A percentile compares a stretch with the other conserved stretches of the same genome.
phyloP scores from a whole-genome alignment of 2,113 vertebrate genomes.

The Scomber japonicus region DNA sequence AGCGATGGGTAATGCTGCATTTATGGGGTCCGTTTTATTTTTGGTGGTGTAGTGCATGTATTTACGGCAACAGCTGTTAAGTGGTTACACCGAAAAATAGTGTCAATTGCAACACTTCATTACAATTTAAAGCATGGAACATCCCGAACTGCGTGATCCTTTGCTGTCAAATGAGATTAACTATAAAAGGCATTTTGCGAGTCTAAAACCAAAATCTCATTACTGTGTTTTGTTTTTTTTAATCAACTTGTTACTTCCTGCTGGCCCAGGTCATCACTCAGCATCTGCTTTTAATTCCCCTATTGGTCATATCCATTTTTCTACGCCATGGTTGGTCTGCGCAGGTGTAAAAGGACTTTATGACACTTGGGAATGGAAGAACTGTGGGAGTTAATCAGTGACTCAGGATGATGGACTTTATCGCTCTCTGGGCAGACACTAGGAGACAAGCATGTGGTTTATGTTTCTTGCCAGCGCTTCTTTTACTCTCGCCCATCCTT shows the following conservation, averaged over 20 bases:
- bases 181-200: conserved; percentile 2
- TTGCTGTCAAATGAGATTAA: conserved; percentile 8
- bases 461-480: conserved; percentile 54
- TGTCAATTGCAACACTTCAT: conserved; percentile 20
- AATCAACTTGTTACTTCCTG: conserved; percentile 22
- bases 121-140: conserved; percentile 27
- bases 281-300: conserved; percentile 49
- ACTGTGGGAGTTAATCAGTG: conserved; percentile 56
- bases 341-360: conserved; percentile 67
- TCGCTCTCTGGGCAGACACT: conserved; percentile 48
- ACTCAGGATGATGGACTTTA: conserved; percentile 62
- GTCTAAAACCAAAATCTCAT: conserved; percentile 6
- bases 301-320: conserved; percentile 2
- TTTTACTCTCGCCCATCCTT: conserved; percentile 40
- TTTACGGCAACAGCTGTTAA: conserved; percentile 46
- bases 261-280: conserved; percentile 30
- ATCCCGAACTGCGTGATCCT: neutral
- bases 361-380: conserved; percentile 42
- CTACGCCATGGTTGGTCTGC: conserved; percentile 15
- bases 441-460: conserved; percentile 72
- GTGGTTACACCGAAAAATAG: conserved; percentile 17
- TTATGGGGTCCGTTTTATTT: conserved; percentile 43
- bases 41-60: conserved; percentile 33
- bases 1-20: conserved; percentile 20
- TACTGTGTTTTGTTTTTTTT: neutral